Evolutionary conservation across 1,140 invertebrate genomes (phyloP), one percentile per base, ranked within the genome.

Genomic region (Leptinotarsa texana): DNA sequence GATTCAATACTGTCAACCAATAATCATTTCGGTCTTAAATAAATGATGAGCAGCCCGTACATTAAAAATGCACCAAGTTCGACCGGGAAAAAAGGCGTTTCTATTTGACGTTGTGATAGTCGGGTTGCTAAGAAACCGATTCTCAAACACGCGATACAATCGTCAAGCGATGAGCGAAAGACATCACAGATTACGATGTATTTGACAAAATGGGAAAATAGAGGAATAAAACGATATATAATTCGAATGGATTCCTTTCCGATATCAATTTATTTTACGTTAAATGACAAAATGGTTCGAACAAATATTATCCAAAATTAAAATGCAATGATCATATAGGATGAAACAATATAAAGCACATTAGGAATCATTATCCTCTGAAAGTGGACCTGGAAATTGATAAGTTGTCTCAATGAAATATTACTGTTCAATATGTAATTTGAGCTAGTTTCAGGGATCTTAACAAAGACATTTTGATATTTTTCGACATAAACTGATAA

Each of bases 91-190:
- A 70, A 70, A 27, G 71, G 51, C 70, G 63, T 71, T 76, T 76
- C 76, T 75, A 77, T 81, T 76, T 75, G 80, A 76, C 79, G 79
- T 81, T 76, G 80, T 78, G 78, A 81, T 80, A 80, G 80, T 77
- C 77, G 69, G 63, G 80, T 81, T 81, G 78, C 80, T 75, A 57
- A 71, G 80, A 74, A 73, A 81, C 80, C 49, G 49, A 73, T 48
- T 66, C 17, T 57, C 69, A 73, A 68, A 79, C 80, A 82, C 80
- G 80, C 80, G 79, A 82, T 80, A 80, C 71, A 70, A 82, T 80
- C 80, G 80, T 82, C 80, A 82, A 74, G 22, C 69, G 73, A 78
- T 78, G 78, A 74, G 70, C 70, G 47, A 62, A 76, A 74, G 78
- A 79, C 78, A 79, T 63, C 77, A 78, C 65, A 75, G 73, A 77